These are phyloP conservation scores for Lycaon pictus DNA, from an alignment of 2,113 vertebrate genomes.

Conservation along the genomic window DNA sequence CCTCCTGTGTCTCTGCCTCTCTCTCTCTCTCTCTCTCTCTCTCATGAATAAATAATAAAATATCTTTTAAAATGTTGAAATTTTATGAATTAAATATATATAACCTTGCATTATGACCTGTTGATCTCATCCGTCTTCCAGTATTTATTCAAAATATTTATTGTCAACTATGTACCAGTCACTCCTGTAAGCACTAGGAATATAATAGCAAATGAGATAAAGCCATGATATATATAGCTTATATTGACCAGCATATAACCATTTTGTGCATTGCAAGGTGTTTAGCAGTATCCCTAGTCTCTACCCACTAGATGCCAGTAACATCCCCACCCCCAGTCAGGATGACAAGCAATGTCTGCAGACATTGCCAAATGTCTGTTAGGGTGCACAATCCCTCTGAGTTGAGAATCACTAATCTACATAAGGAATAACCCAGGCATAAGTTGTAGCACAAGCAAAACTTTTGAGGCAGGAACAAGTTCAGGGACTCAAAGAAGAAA, in stretches of 20 bases:
- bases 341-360: not conserved
- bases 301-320: not conserved
- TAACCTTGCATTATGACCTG: not conserved
- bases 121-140: not conserved
- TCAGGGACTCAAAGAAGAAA: not conserved
- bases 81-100: not conserved
- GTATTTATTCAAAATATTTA: slow-evolving; percentile 1
- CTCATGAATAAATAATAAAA: too few relatives aligned
- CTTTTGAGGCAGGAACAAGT: slow-evolving; percentile 2
- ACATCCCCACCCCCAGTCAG: not conserved
- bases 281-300: not conserved
- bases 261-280: not conserved
- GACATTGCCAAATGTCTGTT: not conserved
- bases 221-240: not conserved
- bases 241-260: not conserved
- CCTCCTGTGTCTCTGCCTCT: too few relatives aligned
- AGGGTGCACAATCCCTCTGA: not conserved
- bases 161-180: not conserved
- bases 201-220: not conserved
- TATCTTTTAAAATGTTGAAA: not conserved
- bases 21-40: too few relatives aligned
- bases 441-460: not conserved
- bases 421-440: not conserved
- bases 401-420: not conserved
- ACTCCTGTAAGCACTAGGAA: not conserved